Percentiles rank a stretch among this genome's conserved stretches.
Evolutionary conservation across 2,113 vertebrate genomes (phyloP).

Genomic region (Octodon degus): DNA sequence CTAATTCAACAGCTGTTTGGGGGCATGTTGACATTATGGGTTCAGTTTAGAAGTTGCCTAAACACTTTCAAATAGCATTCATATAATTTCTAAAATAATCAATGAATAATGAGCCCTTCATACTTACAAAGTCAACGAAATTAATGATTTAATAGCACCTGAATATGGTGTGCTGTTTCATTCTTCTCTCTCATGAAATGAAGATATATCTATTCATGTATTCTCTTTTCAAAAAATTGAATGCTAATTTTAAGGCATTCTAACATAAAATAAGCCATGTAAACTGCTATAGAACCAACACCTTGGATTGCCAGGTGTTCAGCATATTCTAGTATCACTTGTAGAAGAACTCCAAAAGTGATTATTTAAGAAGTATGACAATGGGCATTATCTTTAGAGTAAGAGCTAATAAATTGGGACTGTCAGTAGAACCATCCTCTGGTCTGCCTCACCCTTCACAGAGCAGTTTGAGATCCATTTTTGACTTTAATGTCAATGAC

Average conservation of each 20-base stretch:
- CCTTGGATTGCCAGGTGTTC: neutral
- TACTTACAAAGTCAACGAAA: slow-evolving; percentile 1
- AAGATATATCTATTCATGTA: neutral
- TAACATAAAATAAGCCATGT: neutral
- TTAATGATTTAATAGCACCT: neutral
- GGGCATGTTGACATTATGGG: neutral
- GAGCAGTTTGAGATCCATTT: neutral
- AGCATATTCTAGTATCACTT: neutral
- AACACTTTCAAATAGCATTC: slow-evolving; percentile 3
- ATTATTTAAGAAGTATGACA: neutral
- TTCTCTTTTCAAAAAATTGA: neutral
- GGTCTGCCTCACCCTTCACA: neutral
- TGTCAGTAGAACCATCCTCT: neutral
- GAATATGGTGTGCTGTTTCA: neutral
- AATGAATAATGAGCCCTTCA: neutral
- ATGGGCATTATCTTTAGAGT: neutral
- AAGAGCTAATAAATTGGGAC: neutral
- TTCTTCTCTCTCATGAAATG: neutral
- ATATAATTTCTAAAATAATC: slow-evolving; percentile 20
- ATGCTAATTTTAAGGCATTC: neutral
- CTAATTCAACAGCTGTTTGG: slow-evolving; percentile 7
- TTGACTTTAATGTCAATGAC: neutral
- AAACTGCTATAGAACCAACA: neutral
- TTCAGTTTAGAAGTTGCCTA: neutral
- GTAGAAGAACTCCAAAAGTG: slow-evolving; percentile 14